Evolutionary conservation across 2,888 invertebrate genomes (phyloP).

Genomic region (Phyllotreta striolata): DNA sequence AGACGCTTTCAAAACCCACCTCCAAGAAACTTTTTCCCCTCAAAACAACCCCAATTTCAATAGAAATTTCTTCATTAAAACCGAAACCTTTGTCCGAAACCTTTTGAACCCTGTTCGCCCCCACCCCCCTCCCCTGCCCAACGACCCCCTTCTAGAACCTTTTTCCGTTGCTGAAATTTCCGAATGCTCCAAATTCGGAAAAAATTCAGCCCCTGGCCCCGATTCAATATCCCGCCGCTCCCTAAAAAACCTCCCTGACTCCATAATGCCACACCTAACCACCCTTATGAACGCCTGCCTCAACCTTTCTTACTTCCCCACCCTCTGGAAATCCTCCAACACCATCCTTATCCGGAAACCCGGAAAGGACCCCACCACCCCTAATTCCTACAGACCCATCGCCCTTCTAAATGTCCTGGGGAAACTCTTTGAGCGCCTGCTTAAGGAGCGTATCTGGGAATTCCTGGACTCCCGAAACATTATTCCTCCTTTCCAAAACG

Average conservation of each 20-base stretch:
- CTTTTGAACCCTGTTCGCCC: not conserved
- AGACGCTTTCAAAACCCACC: not conserved
- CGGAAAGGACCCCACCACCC: not conserved
- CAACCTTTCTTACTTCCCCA: not conserved
- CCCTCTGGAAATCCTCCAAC: not conserved
- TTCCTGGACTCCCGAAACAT: not conserved
- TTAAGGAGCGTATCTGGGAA: not conserved
- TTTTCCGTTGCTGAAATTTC: not conserved
- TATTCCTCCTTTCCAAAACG: conserved; percentile 4
- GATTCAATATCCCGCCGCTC: not conserved
- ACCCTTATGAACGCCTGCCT: conserved; percentile 1
- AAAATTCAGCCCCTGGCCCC: not conserved
- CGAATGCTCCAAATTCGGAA: not conserved
- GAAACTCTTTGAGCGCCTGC: not conserved
- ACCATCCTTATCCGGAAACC: not conserved
- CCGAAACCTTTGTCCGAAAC: not conserved
- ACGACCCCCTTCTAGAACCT: not conserved
- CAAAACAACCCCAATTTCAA: not conserved
- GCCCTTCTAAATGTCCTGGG: not conserved
- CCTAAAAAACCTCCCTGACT: not conserved
- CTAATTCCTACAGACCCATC: not conserved
- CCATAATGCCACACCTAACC: not conserved
- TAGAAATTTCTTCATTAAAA: not conserved
- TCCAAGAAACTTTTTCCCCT: not conserved
- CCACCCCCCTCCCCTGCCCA: not conserved